phyloP scores from a whole-genome alignment of 2,113 vertebrate genomes.

The Sebastes schlegelii region DNA sequence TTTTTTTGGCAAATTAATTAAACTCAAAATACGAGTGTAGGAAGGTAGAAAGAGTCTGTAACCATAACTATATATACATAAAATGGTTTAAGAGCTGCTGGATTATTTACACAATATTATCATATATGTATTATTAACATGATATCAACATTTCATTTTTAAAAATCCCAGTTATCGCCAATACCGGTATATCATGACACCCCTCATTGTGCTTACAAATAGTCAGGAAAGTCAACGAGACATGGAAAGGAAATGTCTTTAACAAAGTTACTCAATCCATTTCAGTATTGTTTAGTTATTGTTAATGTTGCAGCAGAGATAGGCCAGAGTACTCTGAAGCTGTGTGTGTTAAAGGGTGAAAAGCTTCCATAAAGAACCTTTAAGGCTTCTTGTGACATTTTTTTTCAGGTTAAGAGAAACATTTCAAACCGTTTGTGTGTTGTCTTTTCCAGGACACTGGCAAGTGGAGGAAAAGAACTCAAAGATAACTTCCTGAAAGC shows the following conservation, averaged over 20 bases:
- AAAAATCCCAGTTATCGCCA: too few relatives aligned
- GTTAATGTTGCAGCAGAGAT: constrained; percentile 3
- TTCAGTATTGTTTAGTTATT: constrained; percentile 1
- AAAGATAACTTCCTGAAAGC: constrained; percentile 87
- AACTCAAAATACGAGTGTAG: too few relatives aligned
- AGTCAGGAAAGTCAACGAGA: background rate
- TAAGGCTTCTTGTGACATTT: constrained; percentile 63
- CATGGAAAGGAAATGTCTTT: background rate
- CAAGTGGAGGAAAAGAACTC: constrained; percentile 86
- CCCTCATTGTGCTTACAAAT: too few relatives aligned
- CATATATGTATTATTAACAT: too few relatives aligned
- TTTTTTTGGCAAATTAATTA: too few relatives aligned
- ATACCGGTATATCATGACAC: too few relatives aligned
- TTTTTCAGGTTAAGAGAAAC: constrained; percentile 70
- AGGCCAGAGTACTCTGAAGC: constrained; percentile 14
- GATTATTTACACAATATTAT: too few relatives aligned
- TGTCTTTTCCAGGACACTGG: constrained; percentile 85
- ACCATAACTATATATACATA: too few relatives aligned
- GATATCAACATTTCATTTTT: too few relatives aligned
- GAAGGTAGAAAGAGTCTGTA: too few relatives aligned
- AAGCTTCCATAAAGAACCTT: constrained; percentile 61
- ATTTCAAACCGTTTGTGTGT: constrained; percentile 77
- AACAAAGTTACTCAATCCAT: background rate
- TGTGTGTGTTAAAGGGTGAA: constrained; percentile 37
- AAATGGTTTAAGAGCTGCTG: too few relatives aligned